Conservation (phyloP, 2,797 vertebrate species). For the Ctenosaura bakeri region DNA sequence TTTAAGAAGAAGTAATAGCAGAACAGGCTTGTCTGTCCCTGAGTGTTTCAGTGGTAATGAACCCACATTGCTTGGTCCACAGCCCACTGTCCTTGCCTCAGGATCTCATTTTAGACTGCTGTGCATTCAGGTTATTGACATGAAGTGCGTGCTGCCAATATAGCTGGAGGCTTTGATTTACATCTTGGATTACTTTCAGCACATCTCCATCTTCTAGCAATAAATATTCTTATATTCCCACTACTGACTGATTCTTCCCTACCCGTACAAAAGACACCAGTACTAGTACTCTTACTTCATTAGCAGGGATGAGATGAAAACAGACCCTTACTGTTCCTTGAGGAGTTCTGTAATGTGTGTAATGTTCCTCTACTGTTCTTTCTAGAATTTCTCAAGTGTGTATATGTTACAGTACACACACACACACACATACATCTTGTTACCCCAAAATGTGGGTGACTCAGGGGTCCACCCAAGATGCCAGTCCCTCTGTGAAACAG, state of each 20-base stretch:
- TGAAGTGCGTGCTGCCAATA: constrained; percentile 10
- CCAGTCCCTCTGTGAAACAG: too few species aligned
- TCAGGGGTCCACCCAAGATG: too few species aligned
- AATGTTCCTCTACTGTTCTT: neutral
- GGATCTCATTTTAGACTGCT: constrained; percentile 12
- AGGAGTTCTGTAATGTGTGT: neutral
- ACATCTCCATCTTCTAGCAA: constrained; percentile 7
- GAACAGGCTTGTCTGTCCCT: neutral
- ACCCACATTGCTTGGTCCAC: neutral
- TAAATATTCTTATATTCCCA: neutral
- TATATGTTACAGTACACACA: neutral
- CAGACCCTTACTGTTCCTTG: neutral
- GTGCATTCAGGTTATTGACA: constrained; percentile 18
- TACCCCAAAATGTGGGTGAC: too few species aligned
- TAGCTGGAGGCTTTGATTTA: constrained; percentile 28
- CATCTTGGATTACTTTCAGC: constrained; percentile 30
- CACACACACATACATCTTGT: neutral
- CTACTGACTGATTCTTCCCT: neutral
- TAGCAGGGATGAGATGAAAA: neutral
- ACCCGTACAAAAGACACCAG: neutral
- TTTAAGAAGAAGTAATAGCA: neutral
- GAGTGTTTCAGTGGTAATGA: neutral
- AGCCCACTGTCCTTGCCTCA: constrained; percentile 7
- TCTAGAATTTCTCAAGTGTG: neutral
- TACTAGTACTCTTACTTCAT: too few species aligned